Percentiles rank a stretch among this genome's conserved stretches.
Evolutionary conservation across 2,113 vertebrate species (phyloP).

Genomic region (Callipepla squamata): DNA sequence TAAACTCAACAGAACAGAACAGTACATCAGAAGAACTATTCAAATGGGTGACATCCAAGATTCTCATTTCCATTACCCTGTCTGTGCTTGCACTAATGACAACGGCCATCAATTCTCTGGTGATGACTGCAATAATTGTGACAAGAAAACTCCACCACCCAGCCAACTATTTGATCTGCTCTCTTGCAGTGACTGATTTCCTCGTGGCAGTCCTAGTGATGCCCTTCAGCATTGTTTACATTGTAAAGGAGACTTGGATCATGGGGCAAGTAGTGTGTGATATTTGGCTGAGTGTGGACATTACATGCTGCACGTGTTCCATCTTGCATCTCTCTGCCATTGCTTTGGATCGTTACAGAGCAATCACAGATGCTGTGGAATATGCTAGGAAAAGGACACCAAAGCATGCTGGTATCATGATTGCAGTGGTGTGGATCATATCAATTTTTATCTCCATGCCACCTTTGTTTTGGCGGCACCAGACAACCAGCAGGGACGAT

Average conservation of each 20-base stretch:
- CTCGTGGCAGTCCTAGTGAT: slow-evolving; percentile 96
- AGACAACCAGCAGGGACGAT: slow-evolving; percentile 82
- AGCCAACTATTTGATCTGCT: slow-evolving; percentile 98
- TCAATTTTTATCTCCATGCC: slow-evolving; percentile 95
- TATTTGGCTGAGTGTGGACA: slow-evolving; percentile 94
- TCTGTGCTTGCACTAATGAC: slow-evolving; percentile 90
- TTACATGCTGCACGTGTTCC: slow-evolving; percentile 96
- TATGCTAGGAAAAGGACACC: slow-evolving; percentile 94
- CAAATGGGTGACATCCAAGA: slow-evolving; percentile 83
- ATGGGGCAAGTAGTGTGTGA: slow-evolving; percentile 94
- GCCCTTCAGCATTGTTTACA: slow-evolving; percentile 97
- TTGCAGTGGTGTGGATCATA: slow-evolving; percentile 92
- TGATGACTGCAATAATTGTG: slow-evolving; percentile 95
- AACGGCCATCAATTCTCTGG: slow-evolving; percentile 94
- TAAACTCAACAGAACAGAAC: slow-evolving; percentile 86
- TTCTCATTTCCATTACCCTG: slow-evolving; percentile 89
- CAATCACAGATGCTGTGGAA: slow-evolving; percentile 95
- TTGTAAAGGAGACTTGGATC: slow-evolving; percentile 91
- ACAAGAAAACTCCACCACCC: slow-evolving; percentile 96
- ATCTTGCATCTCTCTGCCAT: slow-evolving; percentile 96
- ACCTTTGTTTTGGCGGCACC: slow-evolving; percentile 91
- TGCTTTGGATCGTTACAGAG: slow-evolving; percentile 92
- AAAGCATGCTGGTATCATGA: slow-evolving; percentile 89
- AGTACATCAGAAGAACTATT: slow-evolving; percentile 78
- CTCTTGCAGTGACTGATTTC: slow-evolving; percentile 94